A percentile compares a stretch with the other conserved stretches of the same genome.
phyloP scores from a whole-genome alignment of 2,797 vertebrate genomes.

The Setipinna tenuifilis region DNA sequence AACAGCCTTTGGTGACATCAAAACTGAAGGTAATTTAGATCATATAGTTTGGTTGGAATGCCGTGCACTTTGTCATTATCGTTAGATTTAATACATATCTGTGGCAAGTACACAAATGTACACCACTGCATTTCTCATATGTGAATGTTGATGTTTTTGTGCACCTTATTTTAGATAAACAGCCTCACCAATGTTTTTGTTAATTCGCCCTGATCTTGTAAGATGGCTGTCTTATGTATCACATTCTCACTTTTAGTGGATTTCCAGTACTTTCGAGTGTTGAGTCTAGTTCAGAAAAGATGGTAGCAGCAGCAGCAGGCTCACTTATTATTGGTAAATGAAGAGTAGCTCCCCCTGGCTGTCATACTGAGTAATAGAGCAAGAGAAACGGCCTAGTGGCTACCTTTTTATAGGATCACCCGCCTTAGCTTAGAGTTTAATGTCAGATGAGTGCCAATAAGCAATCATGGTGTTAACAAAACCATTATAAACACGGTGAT shows the following conservation, averaged over 20 bases:
- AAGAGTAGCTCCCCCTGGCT: not conserved
- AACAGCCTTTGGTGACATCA: slow-evolving; percentile 88
- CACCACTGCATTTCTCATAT: not conserved
- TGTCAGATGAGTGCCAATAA: not conserved
- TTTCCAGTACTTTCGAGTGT: not conserved
- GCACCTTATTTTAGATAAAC: not conserved
- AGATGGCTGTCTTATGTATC: not conserved
- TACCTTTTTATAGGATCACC: not conserved
- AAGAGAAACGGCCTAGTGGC: not conserved
- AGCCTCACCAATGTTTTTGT: not conserved
- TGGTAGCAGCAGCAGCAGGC: not conserved
- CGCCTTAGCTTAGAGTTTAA: not conserved
- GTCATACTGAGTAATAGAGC: not conserved
- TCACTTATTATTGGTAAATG: not conserved
- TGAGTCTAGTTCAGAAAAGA: not conserved
- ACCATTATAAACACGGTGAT: not conserved
- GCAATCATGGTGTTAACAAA: not conserved
- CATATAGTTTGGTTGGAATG: not conserved
- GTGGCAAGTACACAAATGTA: not conserved
- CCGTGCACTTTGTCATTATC: not conserved
- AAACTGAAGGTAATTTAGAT: slow-evolving; percentile 82
- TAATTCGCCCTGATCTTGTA: not conserved
- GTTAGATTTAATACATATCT: not conserved
- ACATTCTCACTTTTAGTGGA: not conserved
- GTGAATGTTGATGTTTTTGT: not conserved